Percentiles rank a stretch among this genome's conserved stretches.
These are phyloP conservation scores for Octopus sinensis DNA, from an alignment of 1,140 invertebrate species.

Conservation along the genomic window DNA sequence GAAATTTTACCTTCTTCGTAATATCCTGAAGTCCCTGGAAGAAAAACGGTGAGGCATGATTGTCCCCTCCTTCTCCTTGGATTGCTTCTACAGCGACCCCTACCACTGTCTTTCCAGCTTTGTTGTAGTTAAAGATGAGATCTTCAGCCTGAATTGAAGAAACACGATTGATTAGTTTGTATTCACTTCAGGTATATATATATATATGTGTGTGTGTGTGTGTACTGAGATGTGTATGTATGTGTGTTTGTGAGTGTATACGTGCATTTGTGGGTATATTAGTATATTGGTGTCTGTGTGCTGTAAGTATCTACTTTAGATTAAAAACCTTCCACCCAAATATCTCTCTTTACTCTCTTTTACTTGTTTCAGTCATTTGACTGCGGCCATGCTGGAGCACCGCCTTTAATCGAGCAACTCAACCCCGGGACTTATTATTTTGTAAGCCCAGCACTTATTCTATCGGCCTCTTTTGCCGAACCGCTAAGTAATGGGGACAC, in stretches of 20 bases:
- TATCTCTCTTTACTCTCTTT: too few relatives aligned
- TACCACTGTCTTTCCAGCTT: conserved; percentile 77
- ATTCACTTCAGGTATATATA: background rate
- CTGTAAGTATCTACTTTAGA: too few relatives aligned
- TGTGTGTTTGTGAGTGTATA: background rate
- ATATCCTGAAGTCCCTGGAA: conserved; percentile 84
- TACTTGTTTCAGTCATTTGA: too few relatives aligned
- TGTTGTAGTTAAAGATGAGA: conserved; percentile 70
- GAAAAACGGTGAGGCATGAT: conserved; percentile 88
- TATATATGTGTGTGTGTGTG: conserved; percentile 3
- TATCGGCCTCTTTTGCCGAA: too few relatives aligned
- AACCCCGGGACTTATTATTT: too few relatives aligned
- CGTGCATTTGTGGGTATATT: background rate
- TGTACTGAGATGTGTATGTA: background rate
- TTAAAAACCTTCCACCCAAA: too few relatives aligned
- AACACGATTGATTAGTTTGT: too few relatives aligned
- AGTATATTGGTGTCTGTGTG: too few relatives aligned
- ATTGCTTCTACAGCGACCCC: conserved; percentile 96
- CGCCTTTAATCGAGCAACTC: too few relatives aligned
- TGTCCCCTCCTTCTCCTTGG: conserved; percentile 95
- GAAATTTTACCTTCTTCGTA: conserved; percentile 66
- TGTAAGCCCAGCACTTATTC: too few relatives aligned
- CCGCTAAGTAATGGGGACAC: too few relatives aligned
- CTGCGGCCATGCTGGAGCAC: too few relatives aligned
- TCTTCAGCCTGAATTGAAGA: conserved; percentile 40